A percentile compares a stretch with the other conserved stretches of the same genome.
These are phyloP conservation scores for Atta colombica DNA, from an alignment of 1,140 invertebrate genomes.

Conservation along the genomic window DNA sequence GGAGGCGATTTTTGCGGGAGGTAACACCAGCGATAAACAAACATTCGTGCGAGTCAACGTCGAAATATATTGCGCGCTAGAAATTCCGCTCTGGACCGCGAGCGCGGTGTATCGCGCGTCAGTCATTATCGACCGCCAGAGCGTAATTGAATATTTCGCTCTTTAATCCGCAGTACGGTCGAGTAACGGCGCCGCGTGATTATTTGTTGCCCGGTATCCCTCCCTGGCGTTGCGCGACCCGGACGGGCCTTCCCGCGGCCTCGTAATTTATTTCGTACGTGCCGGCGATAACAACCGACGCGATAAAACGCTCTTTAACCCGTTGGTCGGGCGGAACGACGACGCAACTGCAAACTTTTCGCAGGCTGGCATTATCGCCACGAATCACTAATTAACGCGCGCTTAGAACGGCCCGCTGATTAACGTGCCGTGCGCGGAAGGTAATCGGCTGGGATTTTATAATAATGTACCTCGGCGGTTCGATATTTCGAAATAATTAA, in stretches of 20 bases:
- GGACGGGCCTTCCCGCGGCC: background rate
- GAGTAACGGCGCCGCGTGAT: constrained; percentile 59
- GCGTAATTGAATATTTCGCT: constrained; percentile 71
- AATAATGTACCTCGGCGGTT: constrained; percentile 7
- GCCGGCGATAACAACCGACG: constrained; percentile 58
- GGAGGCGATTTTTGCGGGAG: background rate
- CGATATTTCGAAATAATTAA: constrained; percentile 30
- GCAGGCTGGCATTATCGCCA: constrained; percentile 47
- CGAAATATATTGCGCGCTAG: constrained; percentile 48
- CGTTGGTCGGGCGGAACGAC: constrained; percentile 30
- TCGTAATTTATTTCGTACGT: constrained; percentile 64
- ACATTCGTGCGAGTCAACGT: background rate
- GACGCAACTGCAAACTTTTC: constrained; percentile 41
- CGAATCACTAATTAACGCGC: constrained; percentile 73
- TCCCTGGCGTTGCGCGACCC: background rate
- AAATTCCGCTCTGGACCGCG: constrained; percentile 45
- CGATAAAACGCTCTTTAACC: constrained; percentile 63
- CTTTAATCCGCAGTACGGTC: constrained; percentile 62
- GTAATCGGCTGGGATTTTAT: constrained; percentile 25
- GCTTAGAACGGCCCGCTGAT: constrained; percentile 71
- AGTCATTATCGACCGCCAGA: constrained; percentile 55
- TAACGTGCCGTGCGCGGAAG: constrained; percentile 45
- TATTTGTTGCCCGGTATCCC: constrained; percentile 60
- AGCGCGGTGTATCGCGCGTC: constrained; percentile 41
- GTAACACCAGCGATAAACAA: background rate